Evolutionary conservation across 2,888 invertebrate species (phyloP).

Genomic region (Andrena flavipes): DNA sequence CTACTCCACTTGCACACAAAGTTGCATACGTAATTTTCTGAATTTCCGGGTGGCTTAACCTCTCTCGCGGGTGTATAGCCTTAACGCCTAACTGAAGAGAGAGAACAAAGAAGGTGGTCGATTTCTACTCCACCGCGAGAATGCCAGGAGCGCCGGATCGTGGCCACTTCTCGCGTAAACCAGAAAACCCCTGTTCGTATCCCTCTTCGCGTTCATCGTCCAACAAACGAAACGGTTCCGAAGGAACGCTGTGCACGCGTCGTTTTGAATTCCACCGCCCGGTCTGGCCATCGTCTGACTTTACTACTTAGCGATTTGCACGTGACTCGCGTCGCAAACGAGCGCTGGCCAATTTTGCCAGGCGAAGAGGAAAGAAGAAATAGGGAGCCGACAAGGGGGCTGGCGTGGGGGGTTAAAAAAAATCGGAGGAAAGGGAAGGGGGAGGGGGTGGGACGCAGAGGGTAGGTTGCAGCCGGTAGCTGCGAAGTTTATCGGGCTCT

Average conservation of each 20-base stretch:
- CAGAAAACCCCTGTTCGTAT: neutral
- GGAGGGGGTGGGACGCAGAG: slow-evolving; percentile 7
- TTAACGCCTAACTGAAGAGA: neutral
- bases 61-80: too few species aligned
- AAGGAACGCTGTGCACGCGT: slow-evolving; percentile 2
- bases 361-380: slow-evolving; percentile 33
- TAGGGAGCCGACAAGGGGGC: neutral
- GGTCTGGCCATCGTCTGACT: slow-evolving; percentile 41
- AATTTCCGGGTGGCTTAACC: too few species aligned
- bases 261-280: slow-evolving; percentile 20
- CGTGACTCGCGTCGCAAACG: slow-evolving; percentile 67
- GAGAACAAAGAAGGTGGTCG: neutral
- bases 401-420: slow-evolving; percentile 29
- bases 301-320: slow-evolving; percentile 67
- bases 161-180: neutral
- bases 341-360: slow-evolving; percentile 42
- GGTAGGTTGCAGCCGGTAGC: slow-evolving; percentile 48
- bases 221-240: neutral
- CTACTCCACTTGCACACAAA: too few species aligned
- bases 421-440: slow-evolving; percentile 22
- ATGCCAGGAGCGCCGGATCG: neutral
- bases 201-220: neutral
- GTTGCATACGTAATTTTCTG: too few species aligned
- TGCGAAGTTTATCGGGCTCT: slow-evolving; percentile 63
- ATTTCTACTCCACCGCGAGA: neutral